These are phyloP conservation scores for Ammospiza caudacuta DNA, from an alignment of 2,113 vertebrate species.

Conservation along the genomic window DNA sequence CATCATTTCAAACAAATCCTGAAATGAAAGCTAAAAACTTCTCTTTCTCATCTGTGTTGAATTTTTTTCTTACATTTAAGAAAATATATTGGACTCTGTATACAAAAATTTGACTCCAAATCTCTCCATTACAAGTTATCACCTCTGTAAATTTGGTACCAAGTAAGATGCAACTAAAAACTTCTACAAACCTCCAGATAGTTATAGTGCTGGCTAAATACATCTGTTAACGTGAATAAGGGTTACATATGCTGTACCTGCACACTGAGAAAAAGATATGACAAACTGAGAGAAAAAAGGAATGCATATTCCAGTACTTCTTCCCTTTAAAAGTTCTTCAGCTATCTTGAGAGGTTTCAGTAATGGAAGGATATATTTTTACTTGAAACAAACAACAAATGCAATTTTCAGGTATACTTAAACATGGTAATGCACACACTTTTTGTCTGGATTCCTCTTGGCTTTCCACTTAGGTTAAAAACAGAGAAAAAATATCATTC, in stretches of 20 bases:
- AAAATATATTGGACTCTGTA: neutral
- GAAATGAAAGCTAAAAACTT: neutral
- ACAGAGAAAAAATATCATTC: neutral
- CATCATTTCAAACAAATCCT: neutral
- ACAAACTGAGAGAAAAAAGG: neutral
- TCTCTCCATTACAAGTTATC: neutral
- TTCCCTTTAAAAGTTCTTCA: neutral
- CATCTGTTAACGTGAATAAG: neutral
- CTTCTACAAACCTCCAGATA: neutral
- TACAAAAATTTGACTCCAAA: neutral
- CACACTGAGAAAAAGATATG: neutral
- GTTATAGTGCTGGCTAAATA: neutral
- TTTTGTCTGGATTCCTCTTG: neutral
- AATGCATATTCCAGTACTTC: neutral
- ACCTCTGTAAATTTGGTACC: neutral
- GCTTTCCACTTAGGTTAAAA: neutral
- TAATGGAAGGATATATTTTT: neutral
- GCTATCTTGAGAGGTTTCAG: neutral
- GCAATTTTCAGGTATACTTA: neutral
- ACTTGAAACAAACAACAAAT: neutral
- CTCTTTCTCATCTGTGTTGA: neutral
- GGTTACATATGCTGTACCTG: neutral
- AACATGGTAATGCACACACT: neutral
- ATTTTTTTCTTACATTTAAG: neutral
- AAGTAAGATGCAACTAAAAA: neutral